Base-by-base conservation (phyloP, 1,140 invertebrate genomes). In the Paralvinella palmiformis region DNA sequence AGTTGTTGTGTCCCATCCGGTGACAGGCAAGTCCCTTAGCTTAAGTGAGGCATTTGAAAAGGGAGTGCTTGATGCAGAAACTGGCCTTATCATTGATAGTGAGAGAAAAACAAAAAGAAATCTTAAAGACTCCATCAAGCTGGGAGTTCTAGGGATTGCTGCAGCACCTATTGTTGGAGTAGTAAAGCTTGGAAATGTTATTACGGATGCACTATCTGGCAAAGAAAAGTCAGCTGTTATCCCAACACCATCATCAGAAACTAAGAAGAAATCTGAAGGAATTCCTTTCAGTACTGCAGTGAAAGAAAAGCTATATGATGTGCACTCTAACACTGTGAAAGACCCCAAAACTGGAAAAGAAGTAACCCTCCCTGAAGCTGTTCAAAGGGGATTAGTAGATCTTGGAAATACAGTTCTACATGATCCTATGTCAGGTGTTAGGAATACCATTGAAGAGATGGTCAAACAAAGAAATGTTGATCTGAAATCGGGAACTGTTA, bases 301-400 rank as follows among this genome's bases (percentile, higher is more conserved):
- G 69, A 85, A 86, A 74, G 86, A 86, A 72, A 88, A 89, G 44
- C 62, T 63, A 33, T 57, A 58, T 44, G 55, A 67, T 67, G 50
- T 59, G 6, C 89, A 95, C 76, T 91, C 94, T 58, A 91, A 93
- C 69, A 85, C 85, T 58, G 89, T 96, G 52, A 79, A 86, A n/a
- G 91, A 96, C 82, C 22, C 22, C 27, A 35, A 41, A 37, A 60
- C 33, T 44, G 58, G 58, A 41, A 1, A 4, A 7, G 5, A 32
- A 15, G 20, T 60, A 22, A 60, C 87, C 71, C 84, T 91, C 33
- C 84, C 85, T 44, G 77, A 85, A 50, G 89, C 89, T 20, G 88
- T 91, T 69, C 75, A 85, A 65, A 78, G 84, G 67, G 90, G 90
- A 32, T 79, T 88, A 36, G 64, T 71, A 53, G 29, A 76, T 64